Percentiles rank a stretch among this genome's conserved stretches.
phyloP scores from a whole-genome alignment of 2,888 invertebrate species.

The Loripinus fragilis region DNA sequence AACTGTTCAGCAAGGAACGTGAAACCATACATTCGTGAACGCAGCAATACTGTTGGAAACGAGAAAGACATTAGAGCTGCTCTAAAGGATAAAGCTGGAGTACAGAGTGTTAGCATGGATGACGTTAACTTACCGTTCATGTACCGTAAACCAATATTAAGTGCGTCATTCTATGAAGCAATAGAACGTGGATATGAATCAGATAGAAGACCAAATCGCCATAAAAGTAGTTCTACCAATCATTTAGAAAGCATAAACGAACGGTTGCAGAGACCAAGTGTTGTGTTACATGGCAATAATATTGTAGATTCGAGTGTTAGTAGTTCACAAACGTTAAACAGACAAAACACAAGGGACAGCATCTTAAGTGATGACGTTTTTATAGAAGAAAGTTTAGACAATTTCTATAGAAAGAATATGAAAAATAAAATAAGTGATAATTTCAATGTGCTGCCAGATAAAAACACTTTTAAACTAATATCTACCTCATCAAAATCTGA shows the following conservation, averaged over 20 bases:
- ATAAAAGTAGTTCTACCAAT: neutral
- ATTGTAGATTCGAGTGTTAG: neutral
- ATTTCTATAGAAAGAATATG: constrained; percentile 14
- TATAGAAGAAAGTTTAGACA: constrained; percentile 41
- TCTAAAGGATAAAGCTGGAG: constrained; percentile 24
- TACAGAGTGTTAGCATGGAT: constrained; percentile 51
- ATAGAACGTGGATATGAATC: constrained; percentile 51
- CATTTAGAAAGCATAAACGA: neutral
- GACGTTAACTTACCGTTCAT: constrained; percentile 38
- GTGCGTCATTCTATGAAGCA: constrained; percentile 55
- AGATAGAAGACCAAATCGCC: constrained; percentile 1
- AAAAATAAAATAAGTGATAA: neutral
- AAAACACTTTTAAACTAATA: constrained; percentile 33
- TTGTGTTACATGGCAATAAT: neutral
- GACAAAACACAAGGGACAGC: constrained; percentile 28
- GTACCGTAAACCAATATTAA: constrained; percentile 32
- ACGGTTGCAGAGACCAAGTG: neutral
- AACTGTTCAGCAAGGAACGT: constrained; percentile 42
- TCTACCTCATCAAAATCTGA: constrained; percentile 20
- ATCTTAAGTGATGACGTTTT: constrained; percentile 48
- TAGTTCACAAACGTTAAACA: neutral
- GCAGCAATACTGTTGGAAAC: constrained; percentile 31
- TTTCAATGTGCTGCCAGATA: neutral
- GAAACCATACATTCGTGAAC: constrained; percentile 33
- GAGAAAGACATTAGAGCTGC: constrained; percentile 14